These are phyloP conservation scores for Microcebus ravelobensis DNA, from an alignment of 2,113 vertebrate species.

Conservation along the genomic window DNA sequence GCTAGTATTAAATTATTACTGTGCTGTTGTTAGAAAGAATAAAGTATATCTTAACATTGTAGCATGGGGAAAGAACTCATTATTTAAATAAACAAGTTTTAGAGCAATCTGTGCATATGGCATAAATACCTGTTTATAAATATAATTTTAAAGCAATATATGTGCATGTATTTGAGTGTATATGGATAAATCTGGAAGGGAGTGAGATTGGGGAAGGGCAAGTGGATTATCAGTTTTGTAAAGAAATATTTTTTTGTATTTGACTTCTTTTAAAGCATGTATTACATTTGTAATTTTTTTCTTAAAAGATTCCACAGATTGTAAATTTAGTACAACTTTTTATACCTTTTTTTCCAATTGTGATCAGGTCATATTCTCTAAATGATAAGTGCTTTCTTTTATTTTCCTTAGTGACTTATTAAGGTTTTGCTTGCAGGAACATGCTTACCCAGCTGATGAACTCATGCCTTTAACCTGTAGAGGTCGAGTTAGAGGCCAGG, in stretches of 20 bases:
- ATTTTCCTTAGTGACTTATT: slow-evolving; percentile 56
- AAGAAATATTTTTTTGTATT: slow-evolving; percentile 21
- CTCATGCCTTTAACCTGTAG: slow-evolving; percentile 99
- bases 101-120: background rate
- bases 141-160: background rate
- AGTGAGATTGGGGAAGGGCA: background rate
- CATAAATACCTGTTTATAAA: background rate
- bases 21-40: background rate
- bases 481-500: slow-evolving; percentile 96
- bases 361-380: background rate
- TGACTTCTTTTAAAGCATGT: background rate
- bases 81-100: slow-evolving; percentile 5
- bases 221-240: slow-evolving; percentile 22
- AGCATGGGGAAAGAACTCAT: background rate
- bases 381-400: background rate
- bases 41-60: background rate
- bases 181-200: background rate
- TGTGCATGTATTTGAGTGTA: background rate
- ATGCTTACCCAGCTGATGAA: slow-evolving; percentile 98
- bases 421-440: slow-evolving; percentile 88
- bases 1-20: background rate
- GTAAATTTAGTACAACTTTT: background rate
- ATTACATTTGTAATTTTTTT: slow-evolving; percentile 3
- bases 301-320: background rate
- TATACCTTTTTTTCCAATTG: background rate